Evolutionary conservation across 2,797 vertebrate species (phyloP), one percentile per base, ranked within the genome.

Genomic region (Rhabdomys pumilio): DNA sequence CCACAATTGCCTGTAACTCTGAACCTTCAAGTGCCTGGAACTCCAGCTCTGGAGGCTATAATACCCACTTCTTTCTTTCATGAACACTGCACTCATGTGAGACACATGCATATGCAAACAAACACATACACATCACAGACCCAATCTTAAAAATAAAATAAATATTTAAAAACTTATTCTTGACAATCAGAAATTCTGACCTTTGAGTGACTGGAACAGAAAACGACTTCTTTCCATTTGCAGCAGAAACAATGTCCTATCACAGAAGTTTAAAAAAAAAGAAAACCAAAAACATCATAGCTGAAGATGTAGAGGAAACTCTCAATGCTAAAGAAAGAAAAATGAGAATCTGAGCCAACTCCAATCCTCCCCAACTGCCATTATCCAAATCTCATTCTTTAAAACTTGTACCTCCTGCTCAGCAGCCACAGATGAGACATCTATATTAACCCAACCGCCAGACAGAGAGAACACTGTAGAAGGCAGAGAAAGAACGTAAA

Each of bases 131-230:
- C 41, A 47, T 3, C 5, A 65, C 1, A 41, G 80, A 9, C 80
- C 13, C 24, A 26, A 41, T 79, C 61, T 13, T 13, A 14, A 84
- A 65, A 84, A 34, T 57, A 41, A 61, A 15, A 26, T 13, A 44
- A 44, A 34, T 38, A 26, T 53, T 53, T 69, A 11, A 69, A 67
- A n/a, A 8, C 5, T 13, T n/a, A 69, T 67, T 69, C 31, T 85
- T 50, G 29, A 15, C 44, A 47, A 85, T 85, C 4, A 50, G 34
- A 67, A 85, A 34, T 15, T 55, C n/a, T 50, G 38, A 84, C 67
- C 97, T 98, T 93, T 93, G 59, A 97, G 97, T 81, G 94, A 83
- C 67, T 79, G 17, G 65, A 22, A 84, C 2, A 94, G 31, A 94
- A 93, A 89, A 87, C 38, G 13, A 63, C 86, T 89, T 98, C 53